Conservation (phyloP, 2,888 invertebrate species). For the Drosophila hawaiiensis region DNA sequence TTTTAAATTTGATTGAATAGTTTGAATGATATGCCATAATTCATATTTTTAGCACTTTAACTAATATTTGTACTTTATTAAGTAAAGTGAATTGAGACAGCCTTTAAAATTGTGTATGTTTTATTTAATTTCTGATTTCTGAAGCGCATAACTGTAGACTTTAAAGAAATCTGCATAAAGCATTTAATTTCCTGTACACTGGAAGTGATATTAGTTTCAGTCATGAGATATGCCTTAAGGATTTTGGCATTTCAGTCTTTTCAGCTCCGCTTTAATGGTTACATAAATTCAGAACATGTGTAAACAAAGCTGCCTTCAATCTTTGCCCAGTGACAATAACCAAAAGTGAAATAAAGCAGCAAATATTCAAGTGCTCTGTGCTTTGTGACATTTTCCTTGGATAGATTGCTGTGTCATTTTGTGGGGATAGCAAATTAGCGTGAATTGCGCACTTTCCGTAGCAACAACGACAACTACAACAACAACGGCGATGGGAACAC, state of each 20-base stretch:
- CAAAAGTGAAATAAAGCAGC: slow-evolving; percentile 34
- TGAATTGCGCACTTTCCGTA: slow-evolving; percentile 68
- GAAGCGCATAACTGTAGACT: not conserved
- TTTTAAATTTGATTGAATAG: not conserved
- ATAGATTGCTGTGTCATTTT: slow-evolving; percentile 59
- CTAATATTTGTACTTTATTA: not conserved
- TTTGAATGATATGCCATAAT: not conserved
- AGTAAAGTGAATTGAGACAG: not conserved
- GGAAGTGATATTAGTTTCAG: not conserved
- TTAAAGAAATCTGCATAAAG: not conserved
- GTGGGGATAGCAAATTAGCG: slow-evolving; percentile 72
- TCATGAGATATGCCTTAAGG: not conserved
- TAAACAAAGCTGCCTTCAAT: slow-evolving; percentile 27
- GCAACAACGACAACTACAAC: slow-evolving; percentile 13
- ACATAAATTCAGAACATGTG: slow-evolving; percentile 16
- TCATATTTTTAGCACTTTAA: not conserved
- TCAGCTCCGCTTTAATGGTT: not conserved
- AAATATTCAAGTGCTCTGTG: slow-evolving; percentile 33
- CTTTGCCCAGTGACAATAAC: slow-evolving; percentile 6
- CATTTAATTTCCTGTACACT: not conserved
- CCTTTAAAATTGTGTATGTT: not conserved
- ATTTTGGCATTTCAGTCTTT: not conserved
- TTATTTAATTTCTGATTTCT: not conserved
- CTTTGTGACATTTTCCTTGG: slow-evolving; percentile 22
- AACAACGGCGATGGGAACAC: not conserved